These are phyloP conservation scores for Catamblyrhynchus diadema DNA, from an alignment of 2,797 vertebrate genomes.

Conservation along the genomic window DNA sequence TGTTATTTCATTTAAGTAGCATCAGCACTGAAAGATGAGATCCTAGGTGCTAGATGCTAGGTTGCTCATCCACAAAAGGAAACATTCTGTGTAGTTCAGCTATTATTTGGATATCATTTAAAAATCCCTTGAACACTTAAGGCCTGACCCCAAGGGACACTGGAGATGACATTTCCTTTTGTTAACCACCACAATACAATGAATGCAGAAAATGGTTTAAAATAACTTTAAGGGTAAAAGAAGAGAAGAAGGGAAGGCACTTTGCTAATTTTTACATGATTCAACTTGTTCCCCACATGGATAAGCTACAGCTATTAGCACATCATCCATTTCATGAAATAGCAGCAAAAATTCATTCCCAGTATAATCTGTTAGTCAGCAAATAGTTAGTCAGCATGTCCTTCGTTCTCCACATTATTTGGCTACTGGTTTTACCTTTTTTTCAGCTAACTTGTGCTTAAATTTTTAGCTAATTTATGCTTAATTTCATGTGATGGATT, in stretches of 20 bases:
- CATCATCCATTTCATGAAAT: background rate
- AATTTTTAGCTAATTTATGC: background rate
- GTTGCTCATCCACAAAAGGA: background rate
- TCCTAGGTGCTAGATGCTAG: background rate
- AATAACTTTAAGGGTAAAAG: background rate
- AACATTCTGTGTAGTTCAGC: background rate
- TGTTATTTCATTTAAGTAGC: background rate
- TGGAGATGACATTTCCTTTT: background rate
- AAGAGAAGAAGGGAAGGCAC: background rate
- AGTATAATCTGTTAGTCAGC: background rate
- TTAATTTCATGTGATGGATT: background rate
- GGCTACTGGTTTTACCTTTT: background rate
- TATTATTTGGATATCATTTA: background rate
- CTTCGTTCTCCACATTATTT: background rate
- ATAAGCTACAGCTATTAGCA: background rate
- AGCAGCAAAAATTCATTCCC: background rate
- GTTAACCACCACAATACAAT: background rate
- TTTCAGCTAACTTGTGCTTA: background rate
- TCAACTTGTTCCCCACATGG: background rate
- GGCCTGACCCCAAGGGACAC: background rate
- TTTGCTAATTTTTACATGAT: background rate
- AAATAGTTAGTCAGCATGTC: background rate
- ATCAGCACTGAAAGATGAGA: background rate
- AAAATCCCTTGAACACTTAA: background rate
- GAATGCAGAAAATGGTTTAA: background rate